phyloP scores from a whole-genome alignment of 2,888 invertebrate genomes.

The Ophioninae sp. region DNA sequence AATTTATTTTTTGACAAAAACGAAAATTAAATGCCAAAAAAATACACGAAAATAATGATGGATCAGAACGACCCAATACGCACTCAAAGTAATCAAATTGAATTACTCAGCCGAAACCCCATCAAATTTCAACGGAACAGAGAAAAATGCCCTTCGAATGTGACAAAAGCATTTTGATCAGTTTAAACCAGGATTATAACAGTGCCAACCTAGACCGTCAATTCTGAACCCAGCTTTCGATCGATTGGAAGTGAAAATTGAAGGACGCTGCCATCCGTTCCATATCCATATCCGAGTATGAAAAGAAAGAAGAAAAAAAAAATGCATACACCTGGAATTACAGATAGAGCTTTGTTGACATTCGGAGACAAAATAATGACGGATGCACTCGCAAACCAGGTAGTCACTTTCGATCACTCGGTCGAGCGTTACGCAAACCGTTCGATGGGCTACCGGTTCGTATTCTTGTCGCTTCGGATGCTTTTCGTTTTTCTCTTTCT shows the following conservation, averaged over 20 bases:
- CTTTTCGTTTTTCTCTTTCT: neutral
- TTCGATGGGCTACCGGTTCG: neutral
- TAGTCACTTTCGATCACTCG: conserved; percentile 33
- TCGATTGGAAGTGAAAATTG: neutral
- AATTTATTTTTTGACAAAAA: too few relatives aligned
- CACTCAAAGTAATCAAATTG: too few relatives aligned
- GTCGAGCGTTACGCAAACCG: conserved; percentile 12
- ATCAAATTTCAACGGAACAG: too few relatives aligned
- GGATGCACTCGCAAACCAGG: conserved; percentile 20
- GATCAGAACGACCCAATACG: too few relatives aligned
- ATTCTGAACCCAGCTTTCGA: neutral
- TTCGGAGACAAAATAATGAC: conserved; percentile 14
- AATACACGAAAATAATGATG: too few relatives aligned
- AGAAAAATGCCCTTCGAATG: neutral
- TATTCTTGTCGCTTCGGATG: conserved; percentile 11
- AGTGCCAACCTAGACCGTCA: neutral
- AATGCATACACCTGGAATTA: neutral
- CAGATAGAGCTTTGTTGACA: conserved; percentile 1
- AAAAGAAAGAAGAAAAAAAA: neutral
- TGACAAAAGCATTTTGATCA: neutral
- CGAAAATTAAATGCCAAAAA: too few relatives aligned
- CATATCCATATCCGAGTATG: neutral
- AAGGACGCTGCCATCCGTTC: neutral
- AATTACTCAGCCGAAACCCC: neutral
- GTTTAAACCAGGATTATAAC: neutral